phyloP scores from a whole-genome alignment of 2,888 invertebrate species.

The Drosophila subquinaria region DNA sequence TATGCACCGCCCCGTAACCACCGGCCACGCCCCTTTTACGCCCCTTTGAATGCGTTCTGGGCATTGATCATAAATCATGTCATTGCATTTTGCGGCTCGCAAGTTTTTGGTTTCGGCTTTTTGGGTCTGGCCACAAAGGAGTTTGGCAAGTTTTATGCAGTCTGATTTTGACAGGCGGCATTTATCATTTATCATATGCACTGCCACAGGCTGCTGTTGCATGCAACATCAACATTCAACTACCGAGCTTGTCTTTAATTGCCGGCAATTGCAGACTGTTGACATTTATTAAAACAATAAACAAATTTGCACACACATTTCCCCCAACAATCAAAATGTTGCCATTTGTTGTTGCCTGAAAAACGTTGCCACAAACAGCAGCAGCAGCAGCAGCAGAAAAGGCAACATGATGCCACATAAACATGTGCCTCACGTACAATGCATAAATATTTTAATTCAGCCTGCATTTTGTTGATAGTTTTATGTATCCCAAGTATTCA shows the following conservation, averaged over 20 bases:
- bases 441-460: constrained; percentile 76
- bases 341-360: constrained; percentile 6
- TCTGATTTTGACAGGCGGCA: constrained; percentile 59
- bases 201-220: constrained; percentile 27
- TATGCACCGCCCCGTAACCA: constrained; percentile 45
- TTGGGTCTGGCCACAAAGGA: constrained; percentile 41
- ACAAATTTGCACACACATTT: constrained; percentile 56
- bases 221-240: constrained; percentile 18
- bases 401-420: constrained; percentile 47
- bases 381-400: constrained; percentile 2
- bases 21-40: constrained; percentile 7
- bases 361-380: constrained; percentile 30
- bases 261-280: constrained; percentile 62
- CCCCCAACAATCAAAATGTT: constrained; percentile 24
- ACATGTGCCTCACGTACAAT: constrained; percentile 65
- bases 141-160: constrained; percentile 44
- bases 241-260: constrained; percentile 60
- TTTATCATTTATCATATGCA: constrained; percentile 75
- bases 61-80: constrained; percentile 67
- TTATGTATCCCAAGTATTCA: constrained; percentile 42
- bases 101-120: constrained; percentile 39
- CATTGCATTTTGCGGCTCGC: constrained; percentile 65
- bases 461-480: constrained; percentile 75
- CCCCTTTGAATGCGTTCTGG: constrained; percentile 18
- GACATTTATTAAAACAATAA: constrained; percentile 81